Evolutionary conservation across 2,888 invertebrate genomes (phyloP).

Genomic region (Orthosia gothica): DNA sequence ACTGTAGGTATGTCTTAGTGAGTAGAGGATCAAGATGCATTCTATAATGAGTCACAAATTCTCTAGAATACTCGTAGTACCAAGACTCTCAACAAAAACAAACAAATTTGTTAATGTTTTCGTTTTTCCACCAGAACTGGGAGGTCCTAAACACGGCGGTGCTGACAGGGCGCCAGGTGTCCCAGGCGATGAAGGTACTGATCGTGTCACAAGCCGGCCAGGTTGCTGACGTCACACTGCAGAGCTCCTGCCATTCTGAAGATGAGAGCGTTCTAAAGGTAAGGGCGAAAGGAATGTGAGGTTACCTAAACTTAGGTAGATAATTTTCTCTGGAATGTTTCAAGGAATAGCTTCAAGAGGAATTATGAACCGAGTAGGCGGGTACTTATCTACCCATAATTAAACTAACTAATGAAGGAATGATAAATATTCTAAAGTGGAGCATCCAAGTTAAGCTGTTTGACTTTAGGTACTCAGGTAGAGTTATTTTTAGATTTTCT

Average conservation of each 20-base stretch:
- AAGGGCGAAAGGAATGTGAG: conserved; percentile 51
- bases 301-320: no score
- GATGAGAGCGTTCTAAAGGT: conserved; percentile 99
- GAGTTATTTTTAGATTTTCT: conserved; percentile 5
- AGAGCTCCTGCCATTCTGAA: conserved; percentile 98
- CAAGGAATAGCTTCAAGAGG: background rate
- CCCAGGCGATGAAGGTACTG: conserved; percentile 98
- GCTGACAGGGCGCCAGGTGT: conserved; percentile 98
- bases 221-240: conserved; percentile 98
- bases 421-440: background rate
- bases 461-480: background rate
- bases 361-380: background rate
- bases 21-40: background rate
- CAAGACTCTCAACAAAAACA: background rate
- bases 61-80: background rate
- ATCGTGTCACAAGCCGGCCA: conserved; percentile 98
- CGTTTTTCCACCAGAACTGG: conserved; percentile 94
- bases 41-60: background rate
- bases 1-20: background rate
- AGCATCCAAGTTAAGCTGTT: background rate
- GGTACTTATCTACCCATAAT: background rate
- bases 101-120: background rate
- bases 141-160: conserved; percentile 99
- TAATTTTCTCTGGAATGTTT: background rate
- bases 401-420: background rate